Conservation (phyloP, 1,140 invertebrate species). For the Ips nitidus region DNA sequence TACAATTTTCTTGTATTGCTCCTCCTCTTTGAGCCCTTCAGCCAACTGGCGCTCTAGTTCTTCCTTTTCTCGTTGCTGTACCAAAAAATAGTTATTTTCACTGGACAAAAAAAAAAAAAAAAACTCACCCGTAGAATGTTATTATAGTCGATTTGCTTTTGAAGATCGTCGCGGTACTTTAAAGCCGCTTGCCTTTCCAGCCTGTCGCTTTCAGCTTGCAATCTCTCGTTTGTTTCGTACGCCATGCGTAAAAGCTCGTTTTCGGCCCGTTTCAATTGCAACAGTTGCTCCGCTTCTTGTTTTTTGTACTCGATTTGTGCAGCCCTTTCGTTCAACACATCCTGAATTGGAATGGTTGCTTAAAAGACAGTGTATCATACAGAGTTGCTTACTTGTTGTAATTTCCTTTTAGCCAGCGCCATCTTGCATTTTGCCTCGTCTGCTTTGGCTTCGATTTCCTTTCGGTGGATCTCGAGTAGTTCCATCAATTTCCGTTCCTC, state of each 20-base stretch:
- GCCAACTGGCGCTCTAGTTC: constrained; percentile 44
- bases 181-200: constrained; percentile 33
- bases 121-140: constrained; percentile 43
- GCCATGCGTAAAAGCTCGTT: constrained; percentile 44
- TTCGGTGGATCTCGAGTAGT: constrained; percentile 39
- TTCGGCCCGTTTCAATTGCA: constrained; percentile 45
- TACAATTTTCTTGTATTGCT: constrained; percentile 42
- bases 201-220: constrained; percentile 44
- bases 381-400: constrained; percentile 39
- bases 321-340: constrained; percentile 41
- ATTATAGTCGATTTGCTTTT: constrained; percentile 49
- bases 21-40: constrained; percentile 44
- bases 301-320: constrained; percentile 44
- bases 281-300: constrained; percentile 42
- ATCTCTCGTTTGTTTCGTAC: constrained; percentile 43
- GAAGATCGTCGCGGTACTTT: constrained; percentile 47
- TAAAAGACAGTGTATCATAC: no score
- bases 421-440: constrained; percentile 45
- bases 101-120: background rate
- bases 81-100: background rate
- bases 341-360: constrained; percentile 23
- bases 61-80: constrained; percentile 44
- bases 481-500: constrained; percentile 43
- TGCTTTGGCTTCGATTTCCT: constrained; percentile 42
- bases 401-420: constrained; percentile 39